Evolutionary conservation across 2,113 vertebrate genomes (phyloP).

Genomic region (Labeo rohita): DNA sequence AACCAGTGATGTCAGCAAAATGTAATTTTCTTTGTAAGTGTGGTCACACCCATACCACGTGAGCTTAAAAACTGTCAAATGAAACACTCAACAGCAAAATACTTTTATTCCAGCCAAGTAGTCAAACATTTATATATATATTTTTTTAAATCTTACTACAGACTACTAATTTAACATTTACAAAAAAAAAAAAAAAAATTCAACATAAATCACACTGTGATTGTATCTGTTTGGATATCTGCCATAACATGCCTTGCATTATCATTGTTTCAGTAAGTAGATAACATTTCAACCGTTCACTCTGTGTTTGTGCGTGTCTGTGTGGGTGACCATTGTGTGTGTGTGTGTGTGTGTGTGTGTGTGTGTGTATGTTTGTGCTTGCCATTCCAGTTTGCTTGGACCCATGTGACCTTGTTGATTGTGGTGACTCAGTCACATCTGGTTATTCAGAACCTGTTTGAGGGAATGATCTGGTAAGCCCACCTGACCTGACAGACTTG

Average conservation of each 20-base stretch:
- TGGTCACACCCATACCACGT: conserved; percentile 6
- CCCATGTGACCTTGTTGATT: conserved; percentile 99
- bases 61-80: neutral
- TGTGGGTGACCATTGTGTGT: conserved; percentile 16
- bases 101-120: neutral
- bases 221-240: conserved; percentile 13
- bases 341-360: conserved; percentile 73
- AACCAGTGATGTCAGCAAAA: neutral
- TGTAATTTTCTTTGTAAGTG: neutral
- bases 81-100: neutral
- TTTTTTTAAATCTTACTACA: neutral
- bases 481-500: conserved; percentile 45
- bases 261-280: conserved; percentile 3
- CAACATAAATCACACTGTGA: neutral
- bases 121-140: neutral
- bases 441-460: conserved; percentile 99
- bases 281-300: conserved; percentile 39
- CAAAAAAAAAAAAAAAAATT: neutral
- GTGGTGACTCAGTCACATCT: conserved; percentile 99
- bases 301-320: conserved; percentile 27
- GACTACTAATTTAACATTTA: neutral
- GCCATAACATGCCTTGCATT: conserved; percentile 13
- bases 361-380: conserved; percentile 84
- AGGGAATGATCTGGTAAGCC: conserved; percentile 99
- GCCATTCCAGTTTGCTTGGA: conserved; percentile 99